Evolutionary conservation across 2,797 vertebrate genomes (phyloP).

Genomic region (Knipowitschia caucasica): DNA sequence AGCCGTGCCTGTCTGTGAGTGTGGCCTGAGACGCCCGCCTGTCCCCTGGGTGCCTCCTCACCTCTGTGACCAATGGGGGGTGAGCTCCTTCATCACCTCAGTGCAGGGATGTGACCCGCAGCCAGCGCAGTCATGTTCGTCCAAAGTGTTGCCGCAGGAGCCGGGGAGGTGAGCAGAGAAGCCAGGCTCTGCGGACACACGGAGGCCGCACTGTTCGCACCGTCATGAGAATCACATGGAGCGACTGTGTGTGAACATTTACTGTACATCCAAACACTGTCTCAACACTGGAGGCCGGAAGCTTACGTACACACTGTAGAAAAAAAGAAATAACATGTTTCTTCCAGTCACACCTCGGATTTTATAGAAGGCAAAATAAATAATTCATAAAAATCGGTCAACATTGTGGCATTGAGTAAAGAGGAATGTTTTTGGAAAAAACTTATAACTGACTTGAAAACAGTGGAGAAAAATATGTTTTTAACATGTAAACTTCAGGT

Average conservation of each 20-base stretch:
- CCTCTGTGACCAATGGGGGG: constrained; percentile 45
- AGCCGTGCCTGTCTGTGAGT: constrained; percentile 45
- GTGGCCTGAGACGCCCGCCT: constrained; percentile 55
- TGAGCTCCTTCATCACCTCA: constrained; percentile 68
- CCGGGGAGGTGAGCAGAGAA: constrained; percentile 44
- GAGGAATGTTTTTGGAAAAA: too few species aligned
- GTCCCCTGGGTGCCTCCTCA: constrained; percentile 64
- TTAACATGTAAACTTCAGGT: too few species aligned
- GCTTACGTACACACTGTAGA: background rate
- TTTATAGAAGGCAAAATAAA: too few species aligned
- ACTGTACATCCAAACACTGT: background rate
- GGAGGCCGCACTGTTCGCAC: constrained; percentile 28
- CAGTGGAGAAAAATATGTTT: too few species aligned
- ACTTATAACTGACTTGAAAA: too few species aligned
- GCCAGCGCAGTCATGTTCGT: constrained; percentile 35
- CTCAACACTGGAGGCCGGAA: constrained; percentile 11
- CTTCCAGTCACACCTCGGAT: too few species aligned
- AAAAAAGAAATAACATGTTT: background rate
- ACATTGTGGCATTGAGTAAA: too few species aligned
- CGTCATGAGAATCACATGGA: constrained; percentile 33
- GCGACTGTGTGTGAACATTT: constrained; percentile 17
- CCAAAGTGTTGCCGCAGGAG: constrained; percentile 44
- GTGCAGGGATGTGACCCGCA: constrained; percentile 52
- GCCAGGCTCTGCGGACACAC: constrained; percentile 37
- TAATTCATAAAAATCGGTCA: too few species aligned